Evolutionary conservation across 1,140 invertebrate genomes (phyloP).

Genomic region (Aplysia californica): DNA sequence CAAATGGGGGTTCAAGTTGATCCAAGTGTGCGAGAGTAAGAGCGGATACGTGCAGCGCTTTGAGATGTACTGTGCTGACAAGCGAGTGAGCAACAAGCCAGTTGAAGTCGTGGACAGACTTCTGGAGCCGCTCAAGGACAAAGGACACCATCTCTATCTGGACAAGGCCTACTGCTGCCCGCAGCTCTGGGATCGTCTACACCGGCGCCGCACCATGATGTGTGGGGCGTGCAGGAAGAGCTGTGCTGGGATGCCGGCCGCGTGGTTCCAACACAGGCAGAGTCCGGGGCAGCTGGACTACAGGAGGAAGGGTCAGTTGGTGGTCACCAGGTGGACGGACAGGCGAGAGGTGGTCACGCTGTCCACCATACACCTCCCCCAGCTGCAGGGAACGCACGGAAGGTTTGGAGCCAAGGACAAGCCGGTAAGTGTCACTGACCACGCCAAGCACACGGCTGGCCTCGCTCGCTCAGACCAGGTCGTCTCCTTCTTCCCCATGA

Average conservation of each 20-base stretch:
- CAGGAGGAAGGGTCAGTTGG: neutral
- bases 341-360: neutral
- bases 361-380: neutral
- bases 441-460: conserved; percentile 4
- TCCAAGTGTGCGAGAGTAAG: conserved; percentile 34
- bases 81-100: neutral
- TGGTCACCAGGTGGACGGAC: neutral
- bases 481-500: neutral
- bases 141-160: conserved; percentile 15
- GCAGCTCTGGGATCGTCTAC: neutral
- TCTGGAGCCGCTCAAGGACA: neutral
- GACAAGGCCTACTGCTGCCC: conserved; percentile 38
- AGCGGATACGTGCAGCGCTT: conserved; percentile 32
- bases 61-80: conserved; percentile 34
- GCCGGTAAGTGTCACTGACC: conserved; percentile 3
- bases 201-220: neutral
- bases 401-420: neutral
- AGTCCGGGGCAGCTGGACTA: neutral
- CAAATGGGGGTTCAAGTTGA: conserved; percentile 47
- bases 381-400: neutral
- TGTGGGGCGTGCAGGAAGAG: neutral
- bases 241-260: neutral
- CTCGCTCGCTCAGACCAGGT: conserved; percentile 20
- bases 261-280: no score
- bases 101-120: neutral